Percentiles rank a stretch among this genome's conserved stretches.
phyloP scores from a whole-genome alignment of 2,113 vertebrate species.

The Pelecanoides urinatrix region DNA sequence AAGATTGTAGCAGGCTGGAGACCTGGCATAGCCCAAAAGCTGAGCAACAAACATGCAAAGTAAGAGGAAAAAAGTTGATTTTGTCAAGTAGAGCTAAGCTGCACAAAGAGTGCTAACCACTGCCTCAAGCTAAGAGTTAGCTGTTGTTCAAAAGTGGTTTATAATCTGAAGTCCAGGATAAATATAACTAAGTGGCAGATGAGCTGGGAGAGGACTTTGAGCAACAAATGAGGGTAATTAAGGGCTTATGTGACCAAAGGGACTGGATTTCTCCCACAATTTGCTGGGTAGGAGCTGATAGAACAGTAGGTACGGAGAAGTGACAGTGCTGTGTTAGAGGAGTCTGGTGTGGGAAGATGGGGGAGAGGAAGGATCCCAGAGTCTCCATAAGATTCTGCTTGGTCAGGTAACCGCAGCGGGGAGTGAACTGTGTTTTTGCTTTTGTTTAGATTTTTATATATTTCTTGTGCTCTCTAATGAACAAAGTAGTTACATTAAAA shows the following conservation, averaged over 20 bases:
- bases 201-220: background rate
- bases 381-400: background rate
- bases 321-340: accelerated
- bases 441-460: background rate
- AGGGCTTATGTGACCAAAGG: background rate
- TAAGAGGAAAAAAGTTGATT: background rate
- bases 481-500: background rate
- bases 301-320: background rate
- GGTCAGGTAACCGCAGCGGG: background rate
- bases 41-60: background rate
- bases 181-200: background rate
- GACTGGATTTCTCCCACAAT: background rate
- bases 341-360: accelerated
- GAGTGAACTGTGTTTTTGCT: background rate
- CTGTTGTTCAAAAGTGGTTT: background rate
- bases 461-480: background rate
- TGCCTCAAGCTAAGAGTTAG: background rate
- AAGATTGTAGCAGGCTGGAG: background rate
- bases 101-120: background rate
- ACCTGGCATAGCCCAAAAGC: background rate
- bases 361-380: background rate
- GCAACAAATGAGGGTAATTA: background rate
- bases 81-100: background rate
- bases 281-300: background rate
- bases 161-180: background rate